Percentiles rank a stretch among this genome's conserved stretches.
Conservation (phyloP, 1,140 invertebrate genomes). For the Trachymyrmex cornetzi region DNA sequence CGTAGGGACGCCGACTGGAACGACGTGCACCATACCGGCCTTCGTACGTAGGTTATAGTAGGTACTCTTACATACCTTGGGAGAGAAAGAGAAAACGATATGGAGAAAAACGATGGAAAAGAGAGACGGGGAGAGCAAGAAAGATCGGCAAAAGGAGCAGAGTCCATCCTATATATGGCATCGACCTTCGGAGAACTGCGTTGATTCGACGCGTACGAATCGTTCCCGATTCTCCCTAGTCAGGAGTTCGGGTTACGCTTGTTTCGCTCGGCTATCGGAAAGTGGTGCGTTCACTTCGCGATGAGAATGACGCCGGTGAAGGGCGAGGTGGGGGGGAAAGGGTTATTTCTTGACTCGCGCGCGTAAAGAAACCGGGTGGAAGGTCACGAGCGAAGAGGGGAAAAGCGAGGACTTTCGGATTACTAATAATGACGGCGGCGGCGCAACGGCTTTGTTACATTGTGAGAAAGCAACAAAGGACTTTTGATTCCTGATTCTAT, state of each 20-base stretch:
- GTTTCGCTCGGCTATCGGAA: constrained; percentile 17
- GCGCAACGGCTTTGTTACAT: constrained; percentile 58
- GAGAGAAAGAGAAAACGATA: constrained; percentile 36
- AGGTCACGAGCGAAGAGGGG: constrained; percentile 32
- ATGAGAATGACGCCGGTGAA: background rate
- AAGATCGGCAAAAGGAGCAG: constrained; percentile 1
- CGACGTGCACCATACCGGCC: constrained; percentile 68
- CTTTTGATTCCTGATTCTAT: constrained; percentile 62
- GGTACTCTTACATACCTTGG: constrained; percentile 65
- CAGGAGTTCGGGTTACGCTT: background rate
- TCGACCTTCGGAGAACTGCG: constrained; percentile 35
- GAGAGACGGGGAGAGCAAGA: constrained; percentile 38
- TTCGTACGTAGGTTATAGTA: constrained; percentile 65
- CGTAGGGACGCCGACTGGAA: constrained; percentile 75
- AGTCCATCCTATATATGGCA: constrained; percentile 40
- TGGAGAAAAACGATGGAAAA: constrained; percentile 22
- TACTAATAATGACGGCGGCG: constrained; percentile 59
- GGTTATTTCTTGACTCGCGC: constrained; percentile 31
- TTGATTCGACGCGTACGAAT: constrained; percentile 32
- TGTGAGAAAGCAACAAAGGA: constrained; percentile 57
- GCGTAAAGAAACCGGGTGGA: constrained; percentile 1
- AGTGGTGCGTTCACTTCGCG: constrained; percentile 18
- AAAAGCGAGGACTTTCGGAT: constrained; percentile 59
- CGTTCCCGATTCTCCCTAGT: constrained; percentile 22
- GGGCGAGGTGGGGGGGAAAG: background rate